Conservation (phyloP, 2,888 invertebrate species). For the Drosophila stalkeri region DNA sequence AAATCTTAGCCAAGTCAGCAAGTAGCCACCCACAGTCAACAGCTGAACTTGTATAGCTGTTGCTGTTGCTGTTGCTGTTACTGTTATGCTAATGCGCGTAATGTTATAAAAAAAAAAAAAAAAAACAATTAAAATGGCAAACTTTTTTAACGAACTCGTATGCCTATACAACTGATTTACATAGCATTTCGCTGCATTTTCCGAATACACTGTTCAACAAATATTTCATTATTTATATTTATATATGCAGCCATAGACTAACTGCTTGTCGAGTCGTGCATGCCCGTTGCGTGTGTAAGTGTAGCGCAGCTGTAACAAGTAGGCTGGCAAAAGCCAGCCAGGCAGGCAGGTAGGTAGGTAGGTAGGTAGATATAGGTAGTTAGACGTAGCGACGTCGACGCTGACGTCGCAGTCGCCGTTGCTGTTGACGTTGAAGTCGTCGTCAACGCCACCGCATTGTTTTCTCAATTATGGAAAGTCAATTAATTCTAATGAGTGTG, state of each 20-base stretch:
- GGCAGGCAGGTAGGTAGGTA: constrained; percentile 17
- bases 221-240: not conserved
- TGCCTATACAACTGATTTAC: constrained; percentile 59
- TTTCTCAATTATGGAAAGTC: constrained; percentile 83
- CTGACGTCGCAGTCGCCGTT: constrained; percentile 20
- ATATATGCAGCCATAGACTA: too few species aligned
- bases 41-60: constrained; percentile 18
- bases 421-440: constrained; percentile 30
- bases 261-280: not conserved
- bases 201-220: constrained; percentile 13
- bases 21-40: constrained; percentile 32
- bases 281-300: constrained; percentile 16
- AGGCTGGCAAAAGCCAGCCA: constrained; percentile 5
- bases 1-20: constrained; percentile 28
- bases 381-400: constrained; percentile 23
- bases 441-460: constrained; percentile 78
- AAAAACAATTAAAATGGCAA: constrained; percentile 72
- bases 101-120: constrained; percentile 59
- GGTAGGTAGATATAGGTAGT: constrained; percentile 10
- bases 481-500: constrained; percentile 81
- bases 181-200: constrained; percentile 38
- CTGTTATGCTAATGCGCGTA: constrained; percentile 66
- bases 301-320: constrained; percentile 20
- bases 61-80: constrained; percentile 33
- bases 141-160: constrained; percentile 41